phyloP scores from a whole-genome alignment of 2,113 vertebrate genomes.

The Petrocephalus zakoni region DNA sequence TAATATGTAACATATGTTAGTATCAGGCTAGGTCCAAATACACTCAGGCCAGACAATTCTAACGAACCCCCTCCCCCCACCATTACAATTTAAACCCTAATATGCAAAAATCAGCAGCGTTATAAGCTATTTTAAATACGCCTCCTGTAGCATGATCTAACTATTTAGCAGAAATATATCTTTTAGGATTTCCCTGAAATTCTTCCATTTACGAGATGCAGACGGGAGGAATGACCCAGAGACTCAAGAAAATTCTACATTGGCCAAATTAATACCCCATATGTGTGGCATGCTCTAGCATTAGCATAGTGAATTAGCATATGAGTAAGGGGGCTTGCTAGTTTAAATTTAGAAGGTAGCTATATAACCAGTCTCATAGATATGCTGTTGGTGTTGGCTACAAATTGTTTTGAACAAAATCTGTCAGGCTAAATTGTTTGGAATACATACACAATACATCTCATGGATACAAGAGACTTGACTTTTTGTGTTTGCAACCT shows the following conservation, averaged over 20 bases:
- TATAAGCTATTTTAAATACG: not conserved
- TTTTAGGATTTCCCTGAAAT: not conserved
- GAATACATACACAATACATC: not conserved
- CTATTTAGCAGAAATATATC: not conserved
- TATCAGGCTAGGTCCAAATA: not conserved
- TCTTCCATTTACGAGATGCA: not conserved
- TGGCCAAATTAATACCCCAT: not conserved
- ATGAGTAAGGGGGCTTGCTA: not conserved
- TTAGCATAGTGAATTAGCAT: not conserved
- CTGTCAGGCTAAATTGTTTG: not conserved
- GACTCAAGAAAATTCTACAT: not conserved
- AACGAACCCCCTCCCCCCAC: no score
- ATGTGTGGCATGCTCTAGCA: not conserved
- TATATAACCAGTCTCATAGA: no score
- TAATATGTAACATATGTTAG: not conserved
- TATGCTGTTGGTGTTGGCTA: not conserved
- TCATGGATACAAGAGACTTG: not conserved
- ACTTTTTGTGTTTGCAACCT: not conserved
- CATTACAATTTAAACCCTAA: no score
- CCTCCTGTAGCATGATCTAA: not conserved
- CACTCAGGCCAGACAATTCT: not conserved
- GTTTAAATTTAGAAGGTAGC: not conserved
- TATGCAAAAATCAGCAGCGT: no score
- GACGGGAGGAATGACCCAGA: not conserved
- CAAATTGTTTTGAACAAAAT: not conserved